Percentiles rank a stretch among this genome's conserved stretches.
phyloP scores from a whole-genome alignment of 2,888 invertebrate species.

The Heterodera filipjevi region DNA sequence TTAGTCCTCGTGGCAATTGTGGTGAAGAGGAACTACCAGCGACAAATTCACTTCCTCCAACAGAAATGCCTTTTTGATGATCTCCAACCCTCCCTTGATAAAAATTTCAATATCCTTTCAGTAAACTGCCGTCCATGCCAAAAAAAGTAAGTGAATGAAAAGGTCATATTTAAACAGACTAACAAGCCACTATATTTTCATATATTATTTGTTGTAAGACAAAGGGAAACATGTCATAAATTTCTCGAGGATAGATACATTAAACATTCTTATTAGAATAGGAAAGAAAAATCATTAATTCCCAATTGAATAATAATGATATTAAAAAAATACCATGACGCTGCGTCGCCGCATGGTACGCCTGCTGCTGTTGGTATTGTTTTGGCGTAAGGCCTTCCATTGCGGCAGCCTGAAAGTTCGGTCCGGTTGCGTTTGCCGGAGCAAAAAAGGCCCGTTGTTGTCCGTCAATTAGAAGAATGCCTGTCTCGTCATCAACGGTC shows the following conservation, averaged over 20 bases:
- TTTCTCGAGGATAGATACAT: too few relatives aligned
- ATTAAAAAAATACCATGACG: not conserved
- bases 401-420: not conserved
- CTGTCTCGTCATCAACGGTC: not conserved
- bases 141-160: too few relatives aligned
- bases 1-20: not conserved
- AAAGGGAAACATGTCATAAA: too few relatives aligned
- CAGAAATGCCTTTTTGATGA: not conserved
- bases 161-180: too few relatives aligned
- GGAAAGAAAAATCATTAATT: not conserved
- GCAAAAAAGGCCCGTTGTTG: constrained; percentile 23
- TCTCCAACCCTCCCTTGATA: not conserved
- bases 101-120: not conserved
- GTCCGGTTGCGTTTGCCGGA: not conserved
- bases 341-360: not conserved
- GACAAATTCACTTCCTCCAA: not conserved
- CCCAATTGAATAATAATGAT: not conserved
- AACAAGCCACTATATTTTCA: too few relatives aligned
- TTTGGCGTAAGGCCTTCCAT: not conserved
- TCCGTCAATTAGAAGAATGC: constrained; percentile 23
- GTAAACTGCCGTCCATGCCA: not conserved
- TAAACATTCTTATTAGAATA: not conserved
- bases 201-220: too few relatives aligned
- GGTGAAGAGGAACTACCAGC: not conserved
- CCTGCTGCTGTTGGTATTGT: constrained; percentile 8